phyloP scores from a whole-genome alignment of 2,888 invertebrate species.

The Tetheella fluctuosa region DNA sequence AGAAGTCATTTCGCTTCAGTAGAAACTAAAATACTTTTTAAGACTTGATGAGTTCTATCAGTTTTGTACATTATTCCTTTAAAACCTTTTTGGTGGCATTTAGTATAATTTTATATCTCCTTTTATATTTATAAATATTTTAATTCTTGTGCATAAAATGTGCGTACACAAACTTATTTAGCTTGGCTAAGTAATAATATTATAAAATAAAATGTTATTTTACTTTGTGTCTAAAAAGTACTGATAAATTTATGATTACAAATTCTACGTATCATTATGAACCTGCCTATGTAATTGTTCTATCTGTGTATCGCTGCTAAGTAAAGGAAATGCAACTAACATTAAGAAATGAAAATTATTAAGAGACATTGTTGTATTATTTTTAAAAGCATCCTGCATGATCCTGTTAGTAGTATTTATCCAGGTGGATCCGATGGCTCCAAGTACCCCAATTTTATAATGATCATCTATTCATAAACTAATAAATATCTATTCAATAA shows the following conservation, averaged over 20 bases:
- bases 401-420: too few species aligned
- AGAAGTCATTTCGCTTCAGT: neutral
- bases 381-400: neutral
- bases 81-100: slow-evolving; percentile 38
- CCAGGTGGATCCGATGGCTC: too few species aligned
- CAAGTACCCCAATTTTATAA: too few species aligned
- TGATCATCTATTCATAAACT: too few species aligned
- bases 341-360: slow-evolving; percentile 46
- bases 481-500: too few species aligned
- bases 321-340: slow-evolving; percentile 65
- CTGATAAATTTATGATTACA: slow-evolving; percentile 39
- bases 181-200: slow-evolving; percentile 31
- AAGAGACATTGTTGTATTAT: slow-evolving; percentile 19
- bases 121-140: slow-evolving; percentile 30
- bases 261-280: slow-evolving; percentile 16
- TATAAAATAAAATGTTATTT: slow-evolving; percentile 9
- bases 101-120: slow-evolving; percentile 36
- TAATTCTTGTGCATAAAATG: slow-evolving; percentile 44
- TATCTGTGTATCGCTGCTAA: slow-evolving; percentile 52
- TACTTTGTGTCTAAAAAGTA: slow-evolving; percentile 35
- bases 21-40: neutral
- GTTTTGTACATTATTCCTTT: slow-evolving; percentile 7
- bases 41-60: slow-evolving; percentile 1
- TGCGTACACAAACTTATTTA: slow-evolving; percentile 34
- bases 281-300: slow-evolving; percentile 37